Conservation (phyloP, 2,113 vertebrate genomes). For the Octodon degus region DNA sequence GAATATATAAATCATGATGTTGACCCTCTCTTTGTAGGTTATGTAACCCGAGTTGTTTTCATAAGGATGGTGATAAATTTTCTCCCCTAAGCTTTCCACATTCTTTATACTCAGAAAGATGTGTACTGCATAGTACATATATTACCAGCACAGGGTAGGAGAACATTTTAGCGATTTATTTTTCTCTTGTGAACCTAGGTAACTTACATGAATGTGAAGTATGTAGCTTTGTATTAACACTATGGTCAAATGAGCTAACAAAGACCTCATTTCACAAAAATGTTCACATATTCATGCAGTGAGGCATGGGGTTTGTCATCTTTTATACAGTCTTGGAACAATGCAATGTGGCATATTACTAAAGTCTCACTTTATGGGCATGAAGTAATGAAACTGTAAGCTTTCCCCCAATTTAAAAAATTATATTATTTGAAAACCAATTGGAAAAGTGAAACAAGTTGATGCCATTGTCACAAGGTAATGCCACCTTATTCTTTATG, state of each 20-base stretch:
- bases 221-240: neutral
- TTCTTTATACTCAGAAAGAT: neutral
- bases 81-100: neutral
- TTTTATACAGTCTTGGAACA: neutral
- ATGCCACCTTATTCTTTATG: neutral
- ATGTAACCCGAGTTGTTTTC: neutral
- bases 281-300: neutral
- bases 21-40: neutral
- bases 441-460: neutral
- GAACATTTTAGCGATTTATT: neutral
- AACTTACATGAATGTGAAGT: neutral
- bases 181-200: slow-evolving; percentile 15
- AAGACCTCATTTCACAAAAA: neutral
- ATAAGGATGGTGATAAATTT: neutral
- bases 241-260: neutral
- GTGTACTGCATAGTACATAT: neutral
- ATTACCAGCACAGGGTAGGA: neutral
- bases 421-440: neutral
- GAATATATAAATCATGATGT: neutral
- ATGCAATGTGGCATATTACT: too few relatives aligned
- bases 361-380: neutral
- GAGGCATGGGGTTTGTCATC: neutral
- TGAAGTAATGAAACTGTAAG: neutral
- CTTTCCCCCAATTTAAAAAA: neutral
- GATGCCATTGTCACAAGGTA: neutral